Conservation (phyloP, 1,140 invertebrate species). For the Drosophila triauraria region DNA sequence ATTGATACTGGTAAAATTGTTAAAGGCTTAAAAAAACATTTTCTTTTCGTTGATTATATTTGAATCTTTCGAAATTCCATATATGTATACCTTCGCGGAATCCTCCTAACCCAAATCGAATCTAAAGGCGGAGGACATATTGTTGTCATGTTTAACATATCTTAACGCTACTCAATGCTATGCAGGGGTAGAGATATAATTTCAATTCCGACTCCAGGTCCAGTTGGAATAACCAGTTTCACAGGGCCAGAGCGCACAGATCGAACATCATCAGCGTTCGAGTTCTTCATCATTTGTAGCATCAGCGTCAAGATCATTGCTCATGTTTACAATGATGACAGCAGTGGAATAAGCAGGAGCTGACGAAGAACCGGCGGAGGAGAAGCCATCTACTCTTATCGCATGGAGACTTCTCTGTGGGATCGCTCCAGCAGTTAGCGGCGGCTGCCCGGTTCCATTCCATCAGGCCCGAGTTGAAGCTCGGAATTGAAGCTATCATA, state of each 20-base stretch:
- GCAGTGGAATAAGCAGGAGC: constrained; percentile 40
- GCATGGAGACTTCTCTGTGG: constrained; percentile 24
- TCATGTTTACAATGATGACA: constrained; percentile 85
- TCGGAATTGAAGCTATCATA: constrained; percentile 78
- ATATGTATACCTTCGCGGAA: background rate
- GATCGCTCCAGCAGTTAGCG: constrained; percentile 32
- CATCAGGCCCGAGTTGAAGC: constrained; percentile 34
- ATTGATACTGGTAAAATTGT: background rate
- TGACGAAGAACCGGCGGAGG: constrained; percentile 21
- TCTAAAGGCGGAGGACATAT: constrained; percentile 71
- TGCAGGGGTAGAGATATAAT: constrained; percentile 47
- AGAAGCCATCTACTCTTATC: constrained; percentile 20
- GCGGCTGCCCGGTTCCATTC: constrained; percentile 44
- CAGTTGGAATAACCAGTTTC: constrained; percentile 48
- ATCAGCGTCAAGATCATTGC: constrained; percentile 85
- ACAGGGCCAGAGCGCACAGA: constrained; percentile 24
- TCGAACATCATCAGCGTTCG: constrained; percentile 70
- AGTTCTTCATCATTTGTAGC: constrained; percentile 85
- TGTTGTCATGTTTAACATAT: constrained; percentile 85
- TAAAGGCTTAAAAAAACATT: background rate
- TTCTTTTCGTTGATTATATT: background rate
- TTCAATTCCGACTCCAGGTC: constrained; percentile 29
- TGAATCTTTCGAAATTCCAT: background rate
- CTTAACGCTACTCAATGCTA: constrained; percentile 78
- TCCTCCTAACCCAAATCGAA: constrained; percentile 26